A percentile compares a stretch with the other conserved stretches of the same genome.
Conservation (phyloP, 1,140 invertebrate species). For the Sinonovacula constricta region DNA sequence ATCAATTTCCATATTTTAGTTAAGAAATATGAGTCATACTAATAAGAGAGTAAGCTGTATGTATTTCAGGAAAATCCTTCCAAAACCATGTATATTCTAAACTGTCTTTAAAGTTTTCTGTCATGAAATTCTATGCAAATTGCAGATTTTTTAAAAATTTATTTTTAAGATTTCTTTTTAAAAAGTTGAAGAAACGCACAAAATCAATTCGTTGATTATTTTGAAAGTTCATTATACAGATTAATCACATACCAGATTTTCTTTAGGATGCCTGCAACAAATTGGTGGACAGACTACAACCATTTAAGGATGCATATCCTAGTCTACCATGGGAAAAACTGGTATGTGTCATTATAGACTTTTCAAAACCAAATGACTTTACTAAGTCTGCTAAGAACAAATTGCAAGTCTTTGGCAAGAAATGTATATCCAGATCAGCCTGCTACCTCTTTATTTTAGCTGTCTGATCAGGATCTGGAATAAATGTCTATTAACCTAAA, state of each 20-base stretch:
- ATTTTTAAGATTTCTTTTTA: background rate
- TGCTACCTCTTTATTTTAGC: no score
- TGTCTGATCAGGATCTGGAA: no score
- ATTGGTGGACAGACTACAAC: conserved; percentile 87
- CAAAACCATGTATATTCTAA: no score
- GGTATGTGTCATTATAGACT: conserved; percentile 82
- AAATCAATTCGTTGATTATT: background rate
- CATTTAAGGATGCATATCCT: conserved; percentile 88
- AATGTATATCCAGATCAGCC: no score
- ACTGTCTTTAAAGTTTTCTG: background rate
- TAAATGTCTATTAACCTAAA: no score
- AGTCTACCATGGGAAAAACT: conserved; percentile 90
- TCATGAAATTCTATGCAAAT: background rate
- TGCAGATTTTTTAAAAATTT: background rate
- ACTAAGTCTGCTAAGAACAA: no score
- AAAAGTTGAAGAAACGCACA: background rate
- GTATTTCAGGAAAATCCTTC: no score
- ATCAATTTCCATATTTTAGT: no score
- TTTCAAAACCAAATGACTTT: no score
- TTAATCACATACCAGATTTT: conserved; percentile 9
- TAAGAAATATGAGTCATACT: no score
- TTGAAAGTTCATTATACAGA: background rate
- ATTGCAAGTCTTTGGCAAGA: no score
- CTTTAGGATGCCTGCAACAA: conserved; percentile 88
- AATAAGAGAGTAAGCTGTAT: no score